Conservation (phyloP, 1,140 invertebrate genomes). For the Papilio xuthus region DNA sequence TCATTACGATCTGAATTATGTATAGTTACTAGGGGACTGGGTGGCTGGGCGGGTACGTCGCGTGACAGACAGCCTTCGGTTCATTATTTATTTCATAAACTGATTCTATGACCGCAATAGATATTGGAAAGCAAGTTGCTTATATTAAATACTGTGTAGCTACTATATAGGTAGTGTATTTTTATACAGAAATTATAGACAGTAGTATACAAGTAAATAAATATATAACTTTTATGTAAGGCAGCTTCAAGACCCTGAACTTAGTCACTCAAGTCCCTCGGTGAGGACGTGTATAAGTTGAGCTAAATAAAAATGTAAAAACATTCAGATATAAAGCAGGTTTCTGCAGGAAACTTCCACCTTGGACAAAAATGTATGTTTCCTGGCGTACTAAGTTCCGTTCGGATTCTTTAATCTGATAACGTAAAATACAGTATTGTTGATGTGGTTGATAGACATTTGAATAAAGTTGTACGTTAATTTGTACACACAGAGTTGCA, state of each 20-base stretch:
- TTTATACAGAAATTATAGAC: background rate
- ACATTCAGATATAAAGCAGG: too few species aligned
- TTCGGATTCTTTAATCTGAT: background rate
- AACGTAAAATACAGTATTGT: background rate
- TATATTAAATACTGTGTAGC: conserved; percentile 4
- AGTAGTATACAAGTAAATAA: too few species aligned
- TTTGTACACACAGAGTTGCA: too few species aligned
- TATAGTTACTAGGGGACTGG: conserved; percentile 18
- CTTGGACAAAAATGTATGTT: background rate
- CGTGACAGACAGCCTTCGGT: conserved; percentile 17
- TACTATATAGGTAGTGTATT: background rate
- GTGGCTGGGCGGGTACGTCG: conserved; percentile 21
- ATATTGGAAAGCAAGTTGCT: conserved; percentile 23
- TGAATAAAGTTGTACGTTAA: background rate
- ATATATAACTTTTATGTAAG: too few species aligned
- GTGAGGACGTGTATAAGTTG: too few species aligned
- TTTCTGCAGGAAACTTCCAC: background rate
- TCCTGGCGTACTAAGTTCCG: background rate
- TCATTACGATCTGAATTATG: conserved; percentile 17
- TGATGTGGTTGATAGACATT: background rate
- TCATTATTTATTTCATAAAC: conserved; percentile 29
- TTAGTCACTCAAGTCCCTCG: too few species aligned
- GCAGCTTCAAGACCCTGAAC: too few species aligned
- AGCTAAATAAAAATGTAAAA: too few species aligned
- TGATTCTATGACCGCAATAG: conserved; percentile 24